Evolutionary conservation across 37 sponge, comb jelly and placozoan genomes (phyloP).

Genomic region (Haliclona indistincta): DNA sequence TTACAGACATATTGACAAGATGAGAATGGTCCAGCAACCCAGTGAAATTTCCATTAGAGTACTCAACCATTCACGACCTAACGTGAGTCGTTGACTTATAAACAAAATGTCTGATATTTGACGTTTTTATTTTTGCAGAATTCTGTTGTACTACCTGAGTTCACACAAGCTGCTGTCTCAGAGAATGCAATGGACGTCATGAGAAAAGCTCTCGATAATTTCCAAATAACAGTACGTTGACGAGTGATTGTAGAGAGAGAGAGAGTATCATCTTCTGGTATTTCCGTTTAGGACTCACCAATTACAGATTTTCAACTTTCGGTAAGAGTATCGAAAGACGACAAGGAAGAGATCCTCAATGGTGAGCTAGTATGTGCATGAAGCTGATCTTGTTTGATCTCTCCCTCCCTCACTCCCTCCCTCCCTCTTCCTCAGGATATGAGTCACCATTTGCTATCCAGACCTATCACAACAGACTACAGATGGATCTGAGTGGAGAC

Average conservation of each 20-base stretch:
- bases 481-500: slow-evolving; percentile 40
- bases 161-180: slow-evolving; percentile 20
- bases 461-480: slow-evolving; percentile 54
- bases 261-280: too few relatives aligned
- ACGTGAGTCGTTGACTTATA: too few relatives aligned
- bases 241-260: slow-evolving; percentile 5
- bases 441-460: slow-evolving; percentile 72
- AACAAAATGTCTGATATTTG: too few relatives aligned
- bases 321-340: slow-evolving; percentile 60
- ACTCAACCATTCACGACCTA: too few relatives aligned
- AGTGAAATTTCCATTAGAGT: too few relatives aligned
- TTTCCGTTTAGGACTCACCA: too few relatives aligned
- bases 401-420: too few relatives aligned
- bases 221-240: slow-evolving; percentile 52
- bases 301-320: slow-evolving; percentile 52
- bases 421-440: slow-evolving; percentile 39
- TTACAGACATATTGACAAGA: too few relatives aligned
- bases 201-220: slow-evolving; percentile 24
- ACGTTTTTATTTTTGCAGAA: too few relatives aligned
- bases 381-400: too few relatives aligned
- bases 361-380: too few relatives aligned
- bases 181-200: slow-evolving; percentile 43
- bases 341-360: slow-evolving; percentile 15
- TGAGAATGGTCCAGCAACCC: too few relatives aligned
- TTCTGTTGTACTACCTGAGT: slow-evolving; percentile 17